phyloP scores from a whole-genome alignment of 2,888 invertebrate genomes.

The Saturnia pavonia region DNA sequence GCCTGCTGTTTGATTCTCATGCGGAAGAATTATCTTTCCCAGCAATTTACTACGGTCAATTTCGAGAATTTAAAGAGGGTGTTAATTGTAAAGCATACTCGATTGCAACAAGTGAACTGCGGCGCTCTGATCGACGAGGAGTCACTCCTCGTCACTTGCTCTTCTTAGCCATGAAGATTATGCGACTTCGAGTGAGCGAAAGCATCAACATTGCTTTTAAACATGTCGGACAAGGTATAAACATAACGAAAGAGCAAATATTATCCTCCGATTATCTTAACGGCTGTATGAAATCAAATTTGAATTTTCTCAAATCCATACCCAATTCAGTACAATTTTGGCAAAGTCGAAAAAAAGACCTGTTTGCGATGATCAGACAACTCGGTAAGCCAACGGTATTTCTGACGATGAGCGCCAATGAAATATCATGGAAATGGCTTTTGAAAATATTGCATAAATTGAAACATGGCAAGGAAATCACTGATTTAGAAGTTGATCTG shows the following conservation, averaged over 20 bases:
- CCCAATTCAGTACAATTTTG: constrained; percentile 1
- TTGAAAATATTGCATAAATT: constrained; percentile 23
- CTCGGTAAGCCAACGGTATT: constrained; percentile 44
- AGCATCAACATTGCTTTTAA: constrained; percentile 23
- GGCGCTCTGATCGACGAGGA: constrained; percentile 19
- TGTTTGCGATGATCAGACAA: constrained; percentile 49
- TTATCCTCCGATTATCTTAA: constrained; percentile 39
- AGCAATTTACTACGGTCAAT: constrained; percentile 45
- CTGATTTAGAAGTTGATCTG: neutral
- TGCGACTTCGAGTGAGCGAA: constrained; percentile 33
- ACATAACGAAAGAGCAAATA: constrained; percentile 40
- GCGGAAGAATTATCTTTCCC: constrained; percentile 32
- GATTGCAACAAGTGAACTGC: constrained; percentile 31
- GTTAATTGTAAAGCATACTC: constrained; percentile 37
- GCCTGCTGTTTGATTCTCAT: constrained; percentile 34
- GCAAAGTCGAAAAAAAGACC: constrained; percentile 35
- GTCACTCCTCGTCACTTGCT: constrained; percentile 43
- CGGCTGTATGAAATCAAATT: constrained; percentile 34
- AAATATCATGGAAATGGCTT: constrained; percentile 37
- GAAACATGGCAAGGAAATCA: neutral
- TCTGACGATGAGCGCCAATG: constrained; percentile 38
- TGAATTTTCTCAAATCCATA: constrained; percentile 32
- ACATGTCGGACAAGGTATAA: constrained; percentile 35
- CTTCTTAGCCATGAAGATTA: constrained; percentile 44
- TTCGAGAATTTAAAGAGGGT: constrained; percentile 34